Base-by-base conservation (phyloP, 2,113 vertebrate species). In the Monopterus albus region DNA sequence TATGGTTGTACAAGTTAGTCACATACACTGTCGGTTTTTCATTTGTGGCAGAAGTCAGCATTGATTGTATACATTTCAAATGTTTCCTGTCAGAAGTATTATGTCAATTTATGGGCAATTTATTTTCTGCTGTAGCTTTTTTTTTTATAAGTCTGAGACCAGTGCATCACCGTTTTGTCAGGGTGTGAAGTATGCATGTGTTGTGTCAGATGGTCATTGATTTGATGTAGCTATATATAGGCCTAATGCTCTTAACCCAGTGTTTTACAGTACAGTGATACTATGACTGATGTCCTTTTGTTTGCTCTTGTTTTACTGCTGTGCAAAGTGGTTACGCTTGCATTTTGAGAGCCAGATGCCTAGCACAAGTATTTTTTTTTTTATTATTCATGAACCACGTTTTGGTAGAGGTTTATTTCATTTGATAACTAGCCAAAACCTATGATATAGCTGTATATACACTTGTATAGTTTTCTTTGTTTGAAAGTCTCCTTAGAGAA, bases 51-150 rank as follows among this genome's bases (percentile, higher is more conserved):
- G 52, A 76, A 79, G 84, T 83, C 72, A 73, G 40, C 65, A 31
- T 84, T 86, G 88, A 92, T 91, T 92, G 88, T 92, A 90, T 60
- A 87, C 85, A 90, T 90, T 89, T 90, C 88, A 89, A 76, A 70
- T 58, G 79, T 84, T 80, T 90, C 61, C 68, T 87, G 56, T 85
- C 71, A 81, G 58, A 92, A 93, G 91, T 93, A 88, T 93, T 92
- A 91, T 79, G 72, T 85, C 66, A 83, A 20, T 55, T 79, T 75
- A 88, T 47, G 69, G 66, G 72, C 81, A 51, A 65, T 33, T 42
- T 56, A 52, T 72, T 68, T 78, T 45, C 72, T 86, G 72, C 82
- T 85, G 63, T 79, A 73, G 47, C 74, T 82, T 78, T 60, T 39
- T 56, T 40, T 40, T 17, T 51, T 51, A 5, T 53, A 59, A 35